phyloP scores from a whole-genome alignment of 2,888 invertebrate genomes.

The Tubiluchus corallicola region DNA sequence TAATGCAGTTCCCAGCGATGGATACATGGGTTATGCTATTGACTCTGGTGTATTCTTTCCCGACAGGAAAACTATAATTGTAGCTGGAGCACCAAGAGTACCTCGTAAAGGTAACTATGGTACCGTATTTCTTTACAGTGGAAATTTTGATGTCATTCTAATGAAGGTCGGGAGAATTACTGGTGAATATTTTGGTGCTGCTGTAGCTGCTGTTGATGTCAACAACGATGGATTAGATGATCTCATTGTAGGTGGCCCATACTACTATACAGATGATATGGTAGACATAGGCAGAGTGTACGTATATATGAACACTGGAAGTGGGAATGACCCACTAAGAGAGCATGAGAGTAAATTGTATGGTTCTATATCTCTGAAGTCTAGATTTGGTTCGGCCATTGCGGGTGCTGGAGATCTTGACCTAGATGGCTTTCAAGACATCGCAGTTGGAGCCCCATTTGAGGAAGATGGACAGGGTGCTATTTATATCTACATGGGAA shows the following conservation, averaged over 20 bases:
- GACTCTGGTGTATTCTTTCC: background rate
- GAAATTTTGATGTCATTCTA: background rate
- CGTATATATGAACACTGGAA: background rate
- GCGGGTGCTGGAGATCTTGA: background rate
- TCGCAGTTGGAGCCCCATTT: slow-evolving; percentile 45
- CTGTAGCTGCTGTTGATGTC: background rate
- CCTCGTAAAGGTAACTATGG: background rate
- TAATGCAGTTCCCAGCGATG: background rate
- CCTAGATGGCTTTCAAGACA: slow-evolving; percentile 27
- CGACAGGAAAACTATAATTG: background rate
- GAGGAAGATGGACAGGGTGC: slow-evolving; percentile 39
- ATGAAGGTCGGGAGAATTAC: background rate
- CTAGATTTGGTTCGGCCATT: background rate
- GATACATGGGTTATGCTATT: background rate
- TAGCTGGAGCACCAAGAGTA: background rate
- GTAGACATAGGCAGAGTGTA: background rate
- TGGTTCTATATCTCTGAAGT: background rate
- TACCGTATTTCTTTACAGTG: background rate
- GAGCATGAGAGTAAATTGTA: background rate
- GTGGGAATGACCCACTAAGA: background rate
- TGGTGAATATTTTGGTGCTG: slow-evolving; percentile 1
- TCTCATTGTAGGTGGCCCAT: background rate
- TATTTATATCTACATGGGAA: slow-evolving; percentile 43
- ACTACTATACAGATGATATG: background rate
- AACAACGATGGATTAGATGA: background rate